A percentile compares a stretch with the other conserved stretches of the same genome.
Conservation (phyloP, 1,140 invertebrate species). For the Gonatopus flavifemur region DNA sequence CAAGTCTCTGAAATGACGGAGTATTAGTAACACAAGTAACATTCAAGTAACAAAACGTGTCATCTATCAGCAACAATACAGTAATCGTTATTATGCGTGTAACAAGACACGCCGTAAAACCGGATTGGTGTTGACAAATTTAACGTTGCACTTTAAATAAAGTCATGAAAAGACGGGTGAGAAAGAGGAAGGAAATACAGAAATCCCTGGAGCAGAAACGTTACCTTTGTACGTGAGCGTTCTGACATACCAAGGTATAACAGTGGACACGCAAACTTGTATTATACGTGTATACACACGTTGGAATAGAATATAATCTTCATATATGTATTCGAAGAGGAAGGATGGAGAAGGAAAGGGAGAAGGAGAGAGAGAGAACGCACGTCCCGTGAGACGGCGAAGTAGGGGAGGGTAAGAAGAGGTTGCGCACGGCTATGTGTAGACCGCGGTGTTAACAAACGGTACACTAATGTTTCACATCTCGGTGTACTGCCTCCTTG, state of each 20-base stretch:
- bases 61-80: too few relatives aligned
- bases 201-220: conserved; percentile 2
- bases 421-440: conserved; percentile 43
- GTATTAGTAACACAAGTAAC: too few relatives aligned
- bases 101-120: too few relatives aligned
- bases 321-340: conserved; percentile 16
- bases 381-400: conserved; percentile 3
- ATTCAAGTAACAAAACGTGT: too few relatives aligned
- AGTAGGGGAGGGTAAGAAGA: conserved; percentile 9
- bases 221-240: conserved; percentile 9
- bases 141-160: neutral
- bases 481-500: conserved; percentile 43
- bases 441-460: conserved; percentile 57
- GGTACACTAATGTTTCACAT: conserved; percentile 59
- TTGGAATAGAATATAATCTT: too few relatives aligned
- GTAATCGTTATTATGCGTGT: too few relatives aligned
- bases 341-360: neutral
- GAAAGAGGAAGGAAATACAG: conserved; percentile 5
- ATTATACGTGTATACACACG: too few relatives aligned
- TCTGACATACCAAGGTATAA: conserved; percentile 9
- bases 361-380: neutral
- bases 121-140: too few relatives aligned
- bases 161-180: too few relatives aligned
- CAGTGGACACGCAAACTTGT: too few relatives aligned
- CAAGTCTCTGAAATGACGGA: too few relatives aligned